Conservation (phyloP, 2,888 invertebrate genomes). For the Agrilus biguttatus region DNA sequence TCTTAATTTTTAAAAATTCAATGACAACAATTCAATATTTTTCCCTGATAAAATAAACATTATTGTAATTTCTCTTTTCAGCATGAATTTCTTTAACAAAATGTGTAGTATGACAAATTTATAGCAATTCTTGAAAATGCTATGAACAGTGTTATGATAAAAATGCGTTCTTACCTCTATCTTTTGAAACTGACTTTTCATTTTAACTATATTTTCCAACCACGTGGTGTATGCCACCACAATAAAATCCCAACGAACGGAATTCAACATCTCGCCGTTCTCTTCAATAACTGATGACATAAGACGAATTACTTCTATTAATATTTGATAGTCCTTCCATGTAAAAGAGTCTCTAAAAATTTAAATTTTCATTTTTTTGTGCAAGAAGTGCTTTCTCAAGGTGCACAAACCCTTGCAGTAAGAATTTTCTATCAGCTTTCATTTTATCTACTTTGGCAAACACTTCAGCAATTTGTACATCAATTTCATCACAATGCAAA, state of each 20-base stretch:
- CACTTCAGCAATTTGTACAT: constrained; percentile 24
- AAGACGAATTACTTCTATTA: constrained; percentile 29
- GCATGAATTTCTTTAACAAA: too few species aligned
- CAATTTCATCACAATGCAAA: constrained; percentile 20
- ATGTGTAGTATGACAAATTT: too few species aligned
- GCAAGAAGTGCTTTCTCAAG: too few species aligned
- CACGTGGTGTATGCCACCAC: constrained; percentile 56
- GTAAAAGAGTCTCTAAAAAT: neutral
- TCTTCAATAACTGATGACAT: constrained; percentile 23
- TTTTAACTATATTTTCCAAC: constrained; percentile 38
- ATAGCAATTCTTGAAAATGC: neutral
- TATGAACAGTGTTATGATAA: neutral
- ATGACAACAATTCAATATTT: too few species aligned
- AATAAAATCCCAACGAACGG: constrained; percentile 59
- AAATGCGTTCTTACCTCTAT: constrained; percentile 34
- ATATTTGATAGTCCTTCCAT: constrained; percentile 25
- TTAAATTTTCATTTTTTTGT: too few species aligned
- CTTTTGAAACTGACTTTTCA: constrained; percentile 27
- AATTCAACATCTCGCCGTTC: constrained; percentile 18
- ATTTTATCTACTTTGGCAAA: constrained; percentile 18
- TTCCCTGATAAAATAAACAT: too few species aligned
- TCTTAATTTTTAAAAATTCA: too few species aligned
- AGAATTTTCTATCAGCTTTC: constrained; percentile 3
- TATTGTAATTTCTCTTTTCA: too few species aligned
- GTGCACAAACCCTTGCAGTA: too few species aligned